A percentile compares a stretch with the other conserved stretches of the same genome.
Evolutionary conservation across 2,113 vertebrate genomes (phyloP).

Genomic region (Semicossyphus pulcher): DNA sequence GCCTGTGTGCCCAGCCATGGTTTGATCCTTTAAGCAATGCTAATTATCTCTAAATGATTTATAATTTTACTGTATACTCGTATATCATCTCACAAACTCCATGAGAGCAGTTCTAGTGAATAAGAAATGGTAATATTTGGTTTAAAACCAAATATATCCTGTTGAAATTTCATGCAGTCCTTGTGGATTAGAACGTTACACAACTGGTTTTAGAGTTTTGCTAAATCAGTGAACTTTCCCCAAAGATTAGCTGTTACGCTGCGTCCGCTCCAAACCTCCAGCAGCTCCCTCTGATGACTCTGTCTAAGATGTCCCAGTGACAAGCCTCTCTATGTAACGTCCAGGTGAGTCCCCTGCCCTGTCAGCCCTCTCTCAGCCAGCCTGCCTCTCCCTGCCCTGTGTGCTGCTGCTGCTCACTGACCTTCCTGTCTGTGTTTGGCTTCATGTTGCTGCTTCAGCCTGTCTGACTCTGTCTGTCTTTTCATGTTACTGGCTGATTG

Average conservation of each 20-base stretch:
- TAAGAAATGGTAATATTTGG: slow-evolving; percentile 9
- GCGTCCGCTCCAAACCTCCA: slow-evolving; percentile 70
- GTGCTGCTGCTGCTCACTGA: slow-evolving; percentile 59
- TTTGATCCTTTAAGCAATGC: slow-evolving; percentile 12
- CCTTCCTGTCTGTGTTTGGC: slow-evolving; percentile 68
- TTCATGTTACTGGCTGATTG: slow-evolving; percentile 53
- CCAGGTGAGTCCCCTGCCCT: slow-evolving; percentile 83
- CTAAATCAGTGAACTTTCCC: slow-evolving; percentile 62
- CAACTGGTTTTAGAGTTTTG: slow-evolving; percentile 46
- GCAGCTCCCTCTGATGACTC: slow-evolving; percentile 77
- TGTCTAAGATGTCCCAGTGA: slow-evolving; percentile 82
- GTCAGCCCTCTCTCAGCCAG: slow-evolving; percentile 62
- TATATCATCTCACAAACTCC: neutral
- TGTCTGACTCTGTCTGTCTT: slow-evolving; percentile 64
- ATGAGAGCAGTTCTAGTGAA: neutral
- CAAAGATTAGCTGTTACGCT: slow-evolving; percentile 76
- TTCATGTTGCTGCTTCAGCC: slow-evolving; percentile 65
- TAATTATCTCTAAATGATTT: neutral
- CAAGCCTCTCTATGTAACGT: slow-evolving; percentile 74
- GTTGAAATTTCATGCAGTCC: slow-evolving; percentile 23
- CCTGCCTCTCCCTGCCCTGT: slow-evolving; percentile 61
- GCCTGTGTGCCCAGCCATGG: slow-evolving; percentile 20
- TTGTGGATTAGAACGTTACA: slow-evolving; percentile 47
- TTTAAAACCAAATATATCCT: slow-evolving; percentile 39
- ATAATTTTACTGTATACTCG: neutral